phyloP scores from a whole-genome alignment of 2,888 invertebrate genomes.

The Rhagium mordax region DNA sequence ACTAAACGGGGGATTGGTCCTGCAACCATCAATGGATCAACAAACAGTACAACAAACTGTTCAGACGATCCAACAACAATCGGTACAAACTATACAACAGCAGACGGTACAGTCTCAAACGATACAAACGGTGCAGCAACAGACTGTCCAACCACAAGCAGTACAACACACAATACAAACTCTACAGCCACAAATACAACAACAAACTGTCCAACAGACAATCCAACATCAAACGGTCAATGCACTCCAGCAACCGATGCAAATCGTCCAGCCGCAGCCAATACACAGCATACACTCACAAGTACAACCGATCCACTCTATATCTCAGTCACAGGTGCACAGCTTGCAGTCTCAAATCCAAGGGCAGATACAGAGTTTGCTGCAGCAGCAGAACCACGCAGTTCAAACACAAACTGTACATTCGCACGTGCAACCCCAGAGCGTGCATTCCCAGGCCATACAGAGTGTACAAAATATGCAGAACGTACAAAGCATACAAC shows the following conservation, averaged over 20 bases:
- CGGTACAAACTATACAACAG: slow-evolving; percentile 68
- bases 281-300: slow-evolving; percentile 65
- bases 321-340: slow-evolving; percentile 63
- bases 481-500: slow-evolving; percentile 41
- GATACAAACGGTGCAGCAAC: slow-evolving; percentile 69
- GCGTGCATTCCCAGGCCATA: slow-evolving; percentile 51
- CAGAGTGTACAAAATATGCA: slow-evolving; percentile 46
- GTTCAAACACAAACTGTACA: slow-evolving; percentile 57
- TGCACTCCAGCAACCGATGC: slow-evolving; percentile 65
- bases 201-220: slow-evolving; percentile 67
- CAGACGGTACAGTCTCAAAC: slow-evolving; percentile 66
- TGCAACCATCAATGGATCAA: slow-evolving; percentile 68
- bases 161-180: slow-evolving; percentile 64
- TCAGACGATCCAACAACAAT: slow-evolving; percentile 69
- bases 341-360: slow-evolving; percentile 65
- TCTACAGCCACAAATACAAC: slow-evolving; percentile 66
- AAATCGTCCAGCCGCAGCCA: slow-evolving; percentile 67
- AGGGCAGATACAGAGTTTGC: slow-evolving; percentile 59
- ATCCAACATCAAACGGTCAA: slow-evolving; percentile 65
- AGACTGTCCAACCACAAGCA: slow-evolving; percentile 66
- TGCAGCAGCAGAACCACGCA: slow-evolving; percentile 58
- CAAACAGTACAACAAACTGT: slow-evolving; percentile 69
- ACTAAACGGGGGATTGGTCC: slow-evolving; percentile 66
- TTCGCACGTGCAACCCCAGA: slow-evolving; percentile 54
- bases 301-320: slow-evolving; percentile 59